Percentiles rank a stretch among this genome's conserved stretches.
Evolutionary conservation across 2,797 vertebrate genomes (phyloP).

Genomic region (Pelobates cultripes): DNA sequence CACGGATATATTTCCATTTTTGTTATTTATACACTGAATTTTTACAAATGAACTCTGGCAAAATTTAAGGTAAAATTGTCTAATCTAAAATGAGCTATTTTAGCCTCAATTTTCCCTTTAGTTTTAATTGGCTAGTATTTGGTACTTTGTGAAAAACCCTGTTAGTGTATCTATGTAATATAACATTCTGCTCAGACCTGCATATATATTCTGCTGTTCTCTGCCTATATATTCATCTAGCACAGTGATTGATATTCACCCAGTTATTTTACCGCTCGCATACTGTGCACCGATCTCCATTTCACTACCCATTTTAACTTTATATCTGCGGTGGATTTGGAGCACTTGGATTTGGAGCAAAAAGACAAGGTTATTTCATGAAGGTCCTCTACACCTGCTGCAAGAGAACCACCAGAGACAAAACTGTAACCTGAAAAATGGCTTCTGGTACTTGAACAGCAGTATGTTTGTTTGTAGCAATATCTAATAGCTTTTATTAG

Average conservation of each 20-base stretch:
- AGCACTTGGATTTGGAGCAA: slow-evolving; percentile 39
- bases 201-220: background rate
- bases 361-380: slow-evolving; percentile 47
- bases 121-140: too few species aligned
- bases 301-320: slow-evolving; percentile 30
- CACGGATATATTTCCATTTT: too few species aligned
- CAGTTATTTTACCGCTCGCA: background rate
- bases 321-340: slow-evolving; percentile 39
- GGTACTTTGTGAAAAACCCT: too few species aligned
- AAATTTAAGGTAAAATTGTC: too few species aligned
- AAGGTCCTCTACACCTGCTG: slow-evolving; percentile 44
- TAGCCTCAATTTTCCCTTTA: too few species aligned
- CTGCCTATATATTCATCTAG: slow-evolving; percentile 22
- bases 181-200: background rate
- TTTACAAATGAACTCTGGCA: too few species aligned
- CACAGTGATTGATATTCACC: slow-evolving; percentile 31
- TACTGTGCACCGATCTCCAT: slow-evolving; percentile 12
- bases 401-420: slow-evolving; percentile 22
- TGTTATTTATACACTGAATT: too few species aligned
- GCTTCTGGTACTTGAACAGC: slow-evolving; percentile 22
- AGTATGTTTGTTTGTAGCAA: background rate
- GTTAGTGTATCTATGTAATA: too few species aligned
- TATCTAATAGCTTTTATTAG: too few species aligned
- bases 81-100: too few species aligned
- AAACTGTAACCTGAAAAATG: slow-evolving; percentile 48